Conservation (phyloP, 2,113 vertebrate species). For the Procavia capensis region DNA sequence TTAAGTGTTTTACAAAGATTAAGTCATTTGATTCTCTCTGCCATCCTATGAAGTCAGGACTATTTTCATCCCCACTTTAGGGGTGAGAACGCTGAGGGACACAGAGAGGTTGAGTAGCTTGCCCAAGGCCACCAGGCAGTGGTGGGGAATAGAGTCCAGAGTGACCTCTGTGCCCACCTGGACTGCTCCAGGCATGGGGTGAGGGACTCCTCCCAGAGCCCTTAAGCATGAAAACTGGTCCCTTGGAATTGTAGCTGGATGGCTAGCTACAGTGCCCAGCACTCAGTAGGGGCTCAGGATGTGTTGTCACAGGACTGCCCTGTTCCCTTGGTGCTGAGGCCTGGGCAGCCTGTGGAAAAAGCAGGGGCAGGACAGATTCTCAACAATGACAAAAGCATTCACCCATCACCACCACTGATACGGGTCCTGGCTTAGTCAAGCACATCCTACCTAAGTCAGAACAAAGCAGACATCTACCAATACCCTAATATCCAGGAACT, state of each 20-base stretch:
- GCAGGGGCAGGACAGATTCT: neutral
- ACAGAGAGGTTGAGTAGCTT: too few relatives aligned
- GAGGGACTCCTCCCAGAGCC: neutral
- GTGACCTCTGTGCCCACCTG: neutral
- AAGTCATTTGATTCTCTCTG: too few relatives aligned
- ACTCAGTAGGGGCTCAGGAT: neutral
- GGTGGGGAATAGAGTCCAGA: neutral
- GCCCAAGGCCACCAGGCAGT: too few relatives aligned
- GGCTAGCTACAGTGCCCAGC: neutral
- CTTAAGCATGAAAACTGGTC: too few relatives aligned
- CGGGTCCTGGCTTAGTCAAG: neutral
- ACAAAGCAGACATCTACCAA: neutral
- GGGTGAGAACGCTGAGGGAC: too few relatives aligned
- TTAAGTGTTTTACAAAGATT: too few relatives aligned
- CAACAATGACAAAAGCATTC: neutral
- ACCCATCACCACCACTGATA: rapidly evolving
- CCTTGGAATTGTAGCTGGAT: neutral
- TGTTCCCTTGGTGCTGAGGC: neutral
- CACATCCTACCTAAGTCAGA: neutral
- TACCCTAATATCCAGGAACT: too few relatives aligned
- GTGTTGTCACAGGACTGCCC: neutral
- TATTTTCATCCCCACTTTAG: too few relatives aligned
- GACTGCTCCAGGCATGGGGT: neutral
- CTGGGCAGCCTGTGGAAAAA: neutral
- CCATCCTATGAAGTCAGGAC: too few relatives aligned